Percentiles rank a stretch among this genome's conserved stretches.
These are phyloP conservation scores for Bhutanitis thaidina DNA, from an alignment of 2,888 invertebrate genomes.

Conservation along the genomic window DNA sequence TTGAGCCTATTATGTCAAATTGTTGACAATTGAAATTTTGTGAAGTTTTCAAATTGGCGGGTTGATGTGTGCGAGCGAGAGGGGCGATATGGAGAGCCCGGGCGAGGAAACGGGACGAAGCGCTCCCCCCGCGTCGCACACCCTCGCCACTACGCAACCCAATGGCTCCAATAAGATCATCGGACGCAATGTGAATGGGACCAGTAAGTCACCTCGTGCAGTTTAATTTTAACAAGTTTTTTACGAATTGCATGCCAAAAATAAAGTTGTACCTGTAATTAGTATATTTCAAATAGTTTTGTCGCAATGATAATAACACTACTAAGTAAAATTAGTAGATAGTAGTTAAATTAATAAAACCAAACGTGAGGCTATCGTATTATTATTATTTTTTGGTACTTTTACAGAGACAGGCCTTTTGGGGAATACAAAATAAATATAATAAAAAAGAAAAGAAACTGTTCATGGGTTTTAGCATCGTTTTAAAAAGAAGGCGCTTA, in stretches of 20 bases:
- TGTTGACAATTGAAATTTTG: constrained; percentile 39
- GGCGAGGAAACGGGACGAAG: constrained; percentile 72
- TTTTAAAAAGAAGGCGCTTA: too few species aligned
- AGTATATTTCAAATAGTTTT: neutral
- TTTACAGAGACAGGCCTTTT: too few species aligned
- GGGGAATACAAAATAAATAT: too few species aligned
- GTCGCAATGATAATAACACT: too few species aligned
- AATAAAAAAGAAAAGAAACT: too few species aligned
- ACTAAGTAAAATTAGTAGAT: too few species aligned
- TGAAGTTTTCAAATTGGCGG: constrained; percentile 67
- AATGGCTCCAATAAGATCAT: constrained; percentile 82
- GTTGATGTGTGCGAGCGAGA: constrained; percentile 75
- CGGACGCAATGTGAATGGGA: constrained; percentile 83
- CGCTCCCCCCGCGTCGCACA: constrained; percentile 60
- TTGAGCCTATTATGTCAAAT: constrained; percentile 24
- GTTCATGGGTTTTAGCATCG: too few species aligned
- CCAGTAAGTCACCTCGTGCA: constrained; percentile 74
- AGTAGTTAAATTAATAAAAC: too few species aligned
- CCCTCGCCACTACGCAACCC: constrained; percentile 68
- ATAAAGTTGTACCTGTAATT: neutral
- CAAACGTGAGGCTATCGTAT: too few species aligned
- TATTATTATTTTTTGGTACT: too few species aligned
- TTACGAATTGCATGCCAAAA: constrained; percentile 7
- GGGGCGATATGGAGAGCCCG: constrained; percentile 70
- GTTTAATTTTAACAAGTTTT: constrained; percentile 32